Percentiles rank a stretch among this genome's conserved stretches.
Conservation (phyloP, 2,113 vertebrate species). For the Etia nguti region DNA sequence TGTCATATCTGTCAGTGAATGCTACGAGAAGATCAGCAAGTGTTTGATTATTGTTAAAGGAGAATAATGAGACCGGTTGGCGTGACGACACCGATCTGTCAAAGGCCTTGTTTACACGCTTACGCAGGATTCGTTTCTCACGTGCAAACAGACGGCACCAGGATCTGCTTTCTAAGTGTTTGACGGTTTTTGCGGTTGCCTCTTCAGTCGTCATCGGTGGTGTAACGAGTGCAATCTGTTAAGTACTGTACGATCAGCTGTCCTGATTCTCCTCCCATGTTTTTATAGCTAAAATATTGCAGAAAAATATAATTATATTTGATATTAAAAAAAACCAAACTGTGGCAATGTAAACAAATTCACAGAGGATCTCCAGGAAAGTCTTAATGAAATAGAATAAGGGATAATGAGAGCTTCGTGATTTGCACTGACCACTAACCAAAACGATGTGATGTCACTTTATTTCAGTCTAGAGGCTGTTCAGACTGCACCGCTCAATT, state of each 20-base stretch:
- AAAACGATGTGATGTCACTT: constrained; percentile 64
- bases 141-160: background rate
- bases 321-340: background rate
- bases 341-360: constrained; percentile 9
- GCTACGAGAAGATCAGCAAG: background rate
- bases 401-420: background rate
- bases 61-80: background rate
- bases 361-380: background rate
- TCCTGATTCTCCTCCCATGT: constrained; percentile 1
- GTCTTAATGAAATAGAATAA: background rate
- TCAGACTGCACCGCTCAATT: constrained; percentile 10
- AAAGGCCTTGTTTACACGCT: constrained; percentile 27
- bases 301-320: constrained; percentile 31
- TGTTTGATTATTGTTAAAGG: background rate
- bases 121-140: background rate
- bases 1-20: background rate
- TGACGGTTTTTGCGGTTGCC: background rate
- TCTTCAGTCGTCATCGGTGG: background rate
- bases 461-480: constrained; percentile 42
- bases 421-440: constrained; percentile 57
- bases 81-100: background rate
- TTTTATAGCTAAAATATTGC: constrained; percentile 3
- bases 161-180: background rate
- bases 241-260: constrained; percentile 30
- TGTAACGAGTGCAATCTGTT: background rate